Base-by-base conservation (phyloP, 2,113 vertebrate species). In the Gulo gulo region DNA sequence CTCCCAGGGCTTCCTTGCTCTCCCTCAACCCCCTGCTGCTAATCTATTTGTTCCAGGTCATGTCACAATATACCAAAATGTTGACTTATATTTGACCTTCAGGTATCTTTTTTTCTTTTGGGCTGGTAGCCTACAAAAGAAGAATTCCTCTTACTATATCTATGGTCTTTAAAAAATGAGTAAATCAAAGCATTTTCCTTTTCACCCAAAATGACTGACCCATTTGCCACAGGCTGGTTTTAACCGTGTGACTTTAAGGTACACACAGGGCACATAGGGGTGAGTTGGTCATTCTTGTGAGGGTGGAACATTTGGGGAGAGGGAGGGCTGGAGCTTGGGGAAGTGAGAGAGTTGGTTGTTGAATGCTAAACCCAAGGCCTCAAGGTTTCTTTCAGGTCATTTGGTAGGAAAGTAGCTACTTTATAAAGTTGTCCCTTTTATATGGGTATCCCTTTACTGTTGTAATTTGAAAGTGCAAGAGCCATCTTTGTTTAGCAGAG, bases 21-120 rank as follows among this genome's bases (percentile, higher is more conserved):
- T 42, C 71, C 81, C 34, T 88, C 71, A 80, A 24, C 5, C 6
- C 21, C 36, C 10, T 92, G 91, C 20, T 86, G 24, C 63, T 76
- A 92, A 92, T 86, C 39, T 65, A 82, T 85, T 96, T 92, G 29
- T 92, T 94, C 36, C 36, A 79, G 36, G 36, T 92, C 94, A 90
- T 39, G 7, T 80, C 55, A 88, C 45, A 79, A 55, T 74, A 86
- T 9, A 79, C 12, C 63, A 26, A 5, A 39, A 18, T 85, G 47
- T 67, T 94, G 91, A 96, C 42, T 86, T 87, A 57, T 39, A 69
- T 82, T 34, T 87, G 57, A 55, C 47, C 59, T n/a, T 59, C 7
- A 65, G 34, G 57, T 87, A 74, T 57, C 57, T 26, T 63, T 86
- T 59, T 74, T 11, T 34, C 36, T 47, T 82, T 85, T 91, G 63